Base-by-base conservation (phyloP, 30 jellyfish, hydroid and myxozoan genomes). In the Cassiopea xamachana region DNA sequence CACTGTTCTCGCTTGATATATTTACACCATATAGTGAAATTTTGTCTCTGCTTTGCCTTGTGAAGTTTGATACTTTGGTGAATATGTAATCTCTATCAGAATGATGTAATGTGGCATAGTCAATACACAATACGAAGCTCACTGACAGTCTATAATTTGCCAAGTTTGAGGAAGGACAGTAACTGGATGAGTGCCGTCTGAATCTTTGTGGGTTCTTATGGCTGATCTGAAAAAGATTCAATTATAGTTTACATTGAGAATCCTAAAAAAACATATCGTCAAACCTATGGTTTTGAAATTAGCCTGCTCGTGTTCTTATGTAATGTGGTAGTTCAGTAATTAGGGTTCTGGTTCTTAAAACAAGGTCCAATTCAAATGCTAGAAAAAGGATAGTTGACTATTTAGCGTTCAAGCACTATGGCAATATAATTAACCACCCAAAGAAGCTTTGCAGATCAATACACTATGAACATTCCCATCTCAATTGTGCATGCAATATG, bases 81-180 rank as follows among this genome's bases (percentile, higher is more conserved):
- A 43, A 8, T 16, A 87, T 87, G 89, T 6, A 46, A 1, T 78
- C 84, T 47, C 80, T 67, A 48, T 87, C 84, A 62, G 44, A 60
- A 9, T 2, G 46, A n/a, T 48, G 84, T 70, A 87, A 60, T 9
- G 15, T 16, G 7, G 47, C 68, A 50, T 62, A 51, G 77, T 87
- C 83, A 39, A 87, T 17, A 69, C 84, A 75, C 70, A 87, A 55
- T 1, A 87, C 89, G 76, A 77, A 87, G 46, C 83, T 75, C 58
- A 87, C 49, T 61, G 94, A 75, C 55, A 87, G 18, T 13, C 83
- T 67, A 79, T 87, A 87, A 45, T 77, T 58, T 1, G 81, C 81
- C 5, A 69, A 39, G 77, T 18, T 62, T 76, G 82, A 1, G 12
- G 89, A 1, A 60, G 88, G 94, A 50, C 94, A 87, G 62, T 78